Conservation (phyloP, 2,888 invertebrate species). For the Rhopalosiphum nymphaeae region DNA sequence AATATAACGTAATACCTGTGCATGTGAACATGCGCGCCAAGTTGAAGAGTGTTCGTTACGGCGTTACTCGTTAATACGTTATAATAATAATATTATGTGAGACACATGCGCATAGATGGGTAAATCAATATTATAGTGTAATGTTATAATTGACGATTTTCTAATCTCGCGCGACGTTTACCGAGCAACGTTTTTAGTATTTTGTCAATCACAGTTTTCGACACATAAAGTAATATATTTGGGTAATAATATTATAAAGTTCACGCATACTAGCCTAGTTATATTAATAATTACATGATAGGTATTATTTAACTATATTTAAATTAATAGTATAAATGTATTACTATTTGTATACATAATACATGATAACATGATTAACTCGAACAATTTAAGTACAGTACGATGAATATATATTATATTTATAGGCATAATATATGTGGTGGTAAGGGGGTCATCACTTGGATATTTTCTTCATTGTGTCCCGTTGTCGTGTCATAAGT, state of each 20-base stretch:
- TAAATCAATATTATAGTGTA: background rate
- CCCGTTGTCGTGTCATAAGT: background rate
- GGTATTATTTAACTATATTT: background rate
- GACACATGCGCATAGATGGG: background rate
- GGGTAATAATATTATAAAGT: background rate
- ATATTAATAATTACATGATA: background rate
- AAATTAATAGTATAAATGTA: background rate
- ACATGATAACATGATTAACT: background rate
- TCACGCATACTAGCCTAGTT: background rate
- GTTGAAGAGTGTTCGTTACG: background rate
- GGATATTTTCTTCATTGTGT: background rate
- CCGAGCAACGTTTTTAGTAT: background rate
- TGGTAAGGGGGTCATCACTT: background rate
- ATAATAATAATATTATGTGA: background rate
- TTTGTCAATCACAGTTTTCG: background rate
- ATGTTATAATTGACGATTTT: background rate
- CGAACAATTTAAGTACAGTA: background rate
- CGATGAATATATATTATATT: background rate
- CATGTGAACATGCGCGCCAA: background rate
- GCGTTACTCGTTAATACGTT: background rate
- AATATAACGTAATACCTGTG: background rate
- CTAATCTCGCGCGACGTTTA: background rate
- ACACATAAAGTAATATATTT: background rate
- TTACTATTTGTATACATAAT: background rate
- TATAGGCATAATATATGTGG: background rate